Evolutionary conservation across 2,888 invertebrate genomes (phyloP), one percentile per base, ranked within the genome.

Genomic region (Synergus japonicus): DNA sequence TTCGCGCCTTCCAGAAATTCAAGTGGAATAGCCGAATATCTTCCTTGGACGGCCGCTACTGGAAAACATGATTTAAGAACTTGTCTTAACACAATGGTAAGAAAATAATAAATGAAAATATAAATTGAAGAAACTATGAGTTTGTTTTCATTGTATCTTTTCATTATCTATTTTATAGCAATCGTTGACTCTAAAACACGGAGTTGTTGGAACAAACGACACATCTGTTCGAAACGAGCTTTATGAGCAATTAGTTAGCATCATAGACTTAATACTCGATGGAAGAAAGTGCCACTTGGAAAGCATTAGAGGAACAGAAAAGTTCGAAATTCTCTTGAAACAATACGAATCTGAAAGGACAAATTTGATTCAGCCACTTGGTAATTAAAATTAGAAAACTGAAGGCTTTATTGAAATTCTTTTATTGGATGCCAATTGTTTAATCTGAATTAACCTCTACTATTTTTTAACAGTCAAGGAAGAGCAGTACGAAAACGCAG

Each of bases 401-500:
- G 12, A 18, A 44, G 4, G n/a, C 22, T 13, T 65, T 60, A 76
- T 44, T 13, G 46, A 29, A 66, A 78, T 73, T 69, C 44, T 60
- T 73, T 60, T 66, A 18, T 29, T 29, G 18, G 29, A 41, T 79
- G 5, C 37, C 37, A 37, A 37, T 5, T 37, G 37, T 37, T 54
- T 54, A 0, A 54, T 2, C 15, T 54, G 7, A n/a, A n/a, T 76
- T 78, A 67, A 79, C 65, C 66, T 67, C 43, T 64, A 66, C 69
- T 79, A n/a, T 85, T 79, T 78, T 78, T 83, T 91, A 90, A 60
- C 91, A 97, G 96, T 97, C 83, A 94, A 95, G 44, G 95, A 96
- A 85, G 95, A 95, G 3, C 96, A 97, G 89, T 95, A 94, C 85
- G 97, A 97, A 88, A 94, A 96, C 79, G 98, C 97, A 10, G 95